These are phyloP conservation scores for Callipepla squamata DNA, from an alignment of 2,113 vertebrate species.

Conservation along the genomic window DNA sequence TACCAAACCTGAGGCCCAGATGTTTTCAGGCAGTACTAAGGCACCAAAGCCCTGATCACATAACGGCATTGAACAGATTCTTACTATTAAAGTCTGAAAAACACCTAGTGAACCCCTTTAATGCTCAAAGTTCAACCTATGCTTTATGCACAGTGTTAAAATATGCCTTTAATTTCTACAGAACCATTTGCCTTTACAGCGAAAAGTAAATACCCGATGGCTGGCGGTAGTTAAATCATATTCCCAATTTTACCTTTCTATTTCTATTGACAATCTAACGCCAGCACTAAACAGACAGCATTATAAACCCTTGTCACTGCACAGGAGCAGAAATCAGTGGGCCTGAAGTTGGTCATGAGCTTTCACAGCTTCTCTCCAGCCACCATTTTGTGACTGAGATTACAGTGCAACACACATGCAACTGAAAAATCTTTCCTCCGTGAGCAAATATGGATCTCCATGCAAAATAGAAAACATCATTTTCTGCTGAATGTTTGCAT, in stretches of 20 bases:
- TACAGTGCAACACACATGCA: rapidly evolving
- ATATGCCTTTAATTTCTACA: neutral
- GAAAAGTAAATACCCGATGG: neutral
- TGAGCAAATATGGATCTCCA: neutral
- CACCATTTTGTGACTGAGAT: constrained; percentile 42
- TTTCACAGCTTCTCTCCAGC: neutral
- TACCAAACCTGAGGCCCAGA: neutral
- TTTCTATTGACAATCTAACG: neutral
- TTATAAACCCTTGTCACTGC: neutral
- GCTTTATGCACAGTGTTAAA: neutral
- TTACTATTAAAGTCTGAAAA: neutral
- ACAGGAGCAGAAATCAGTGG: neutral
- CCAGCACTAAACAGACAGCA: neutral
- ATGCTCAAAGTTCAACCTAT: neutral
- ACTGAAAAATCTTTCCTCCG: neutral
- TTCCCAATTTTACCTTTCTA: neutral
- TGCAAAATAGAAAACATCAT: neutral
- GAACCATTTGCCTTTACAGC: neutral
- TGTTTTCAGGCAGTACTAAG: neutral
- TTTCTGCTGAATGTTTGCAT: neutral
- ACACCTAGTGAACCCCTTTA: rapidly evolving
- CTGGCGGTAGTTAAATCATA: neutral
- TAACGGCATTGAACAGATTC: rapidly evolving
- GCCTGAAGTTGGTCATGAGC: neutral
- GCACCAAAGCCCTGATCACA: neutral